Evolutionary conservation across 2,888 invertebrate species (phyloP).

Genomic region (Hofmannophila pseudospretella): DNA sequence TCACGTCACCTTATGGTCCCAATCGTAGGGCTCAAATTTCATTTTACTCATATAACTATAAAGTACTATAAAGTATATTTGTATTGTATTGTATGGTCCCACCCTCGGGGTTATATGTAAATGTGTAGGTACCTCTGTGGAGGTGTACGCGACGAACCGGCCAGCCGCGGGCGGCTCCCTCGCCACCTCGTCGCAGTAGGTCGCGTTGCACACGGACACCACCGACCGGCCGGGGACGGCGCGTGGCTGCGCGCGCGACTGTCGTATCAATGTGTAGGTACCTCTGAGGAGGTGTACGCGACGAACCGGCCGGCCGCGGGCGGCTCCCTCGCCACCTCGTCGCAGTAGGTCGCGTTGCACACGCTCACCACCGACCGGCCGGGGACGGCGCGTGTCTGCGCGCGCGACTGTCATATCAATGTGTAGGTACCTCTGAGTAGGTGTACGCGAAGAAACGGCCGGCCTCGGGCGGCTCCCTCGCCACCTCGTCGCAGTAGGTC

Average conservation of each 20-base stretch:
- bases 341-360: constrained; percentile 37
- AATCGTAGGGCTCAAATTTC: too few species aligned
- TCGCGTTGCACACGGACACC: constrained; percentile 23
- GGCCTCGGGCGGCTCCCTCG: constrained; percentile 19
- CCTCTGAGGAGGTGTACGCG: constrained; percentile 36
- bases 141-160: constrained; percentile 48
- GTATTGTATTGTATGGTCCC: too few species aligned
- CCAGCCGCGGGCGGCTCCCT: constrained; percentile 14
- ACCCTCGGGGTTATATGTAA: too few species aligned
- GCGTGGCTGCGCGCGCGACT: too few species aligned
- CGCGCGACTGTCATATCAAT: too few species aligned
- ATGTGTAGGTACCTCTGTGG: constrained; percentile 23
- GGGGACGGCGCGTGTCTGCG: too few species aligned
- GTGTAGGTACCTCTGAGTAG: constrained; percentile 27
- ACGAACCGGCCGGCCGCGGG: constrained; percentile 39
- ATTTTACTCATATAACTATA: too few species aligned
- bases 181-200: constrained; percentile 40
- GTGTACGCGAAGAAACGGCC: constrained; percentile 51
- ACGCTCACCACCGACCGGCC: too few species aligned
- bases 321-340: constrained; percentile 27
- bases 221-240: too few species aligned
- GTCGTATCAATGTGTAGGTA: constrained; percentile 5
- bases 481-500: constrained; percentile 55
- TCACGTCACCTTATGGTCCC: too few species aligned
- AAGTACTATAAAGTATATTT: too few species aligned